phyloP scores from a whole-genome alignment of 2,797 vertebrate species.

The Silurus aristotelis region DNA sequence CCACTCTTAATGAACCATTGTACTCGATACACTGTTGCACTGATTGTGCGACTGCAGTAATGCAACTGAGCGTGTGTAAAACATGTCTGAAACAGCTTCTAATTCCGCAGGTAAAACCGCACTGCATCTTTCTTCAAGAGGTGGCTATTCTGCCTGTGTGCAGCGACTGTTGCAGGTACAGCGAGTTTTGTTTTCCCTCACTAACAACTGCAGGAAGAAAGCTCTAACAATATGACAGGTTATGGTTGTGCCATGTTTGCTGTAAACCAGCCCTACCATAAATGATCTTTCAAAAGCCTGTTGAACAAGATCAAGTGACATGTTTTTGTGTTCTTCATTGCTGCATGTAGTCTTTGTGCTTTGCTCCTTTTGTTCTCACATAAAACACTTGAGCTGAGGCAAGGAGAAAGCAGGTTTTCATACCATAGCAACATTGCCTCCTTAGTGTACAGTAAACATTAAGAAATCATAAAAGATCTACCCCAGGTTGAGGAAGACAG shows the following conservation, averaged over 20 bases:
- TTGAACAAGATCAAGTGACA: slow-evolving; percentile 6
- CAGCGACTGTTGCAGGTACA: slow-evolving; percentile 84
- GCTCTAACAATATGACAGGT: slow-evolving; percentile 27
- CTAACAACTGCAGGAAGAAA: slow-evolving; percentile 50
- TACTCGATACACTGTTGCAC: slow-evolving; percentile 1
- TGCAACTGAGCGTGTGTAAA: not conserved
- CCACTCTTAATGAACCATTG: not conserved
- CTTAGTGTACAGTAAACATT: slow-evolving; percentile 31
- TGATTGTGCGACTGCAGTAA: not conserved
- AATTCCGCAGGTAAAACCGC: slow-evolving; percentile 76
- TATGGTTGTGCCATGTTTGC: slow-evolving; percentile 3
- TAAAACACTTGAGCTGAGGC: slow-evolving; percentile 33
- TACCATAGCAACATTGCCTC: slow-evolving; percentile 33
- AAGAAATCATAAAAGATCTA: not conserved
- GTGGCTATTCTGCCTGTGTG: slow-evolving; percentile 79
- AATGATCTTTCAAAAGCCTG: slow-evolving; percentile 23
- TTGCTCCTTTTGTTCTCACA: slow-evolving; percentile 47
- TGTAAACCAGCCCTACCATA: slow-evolving; percentile 36
- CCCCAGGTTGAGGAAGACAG: not conserved
- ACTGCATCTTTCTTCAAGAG: slow-evolving; percentile 80
- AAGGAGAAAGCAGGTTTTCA: slow-evolving; percentile 21
- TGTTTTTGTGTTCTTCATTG: slow-evolving; percentile 36
- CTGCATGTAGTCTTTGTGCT: slow-evolving; percentile 27
- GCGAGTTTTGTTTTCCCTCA: slow-evolving; percentile 12
- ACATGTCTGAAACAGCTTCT: not conserved